Evolutionary conservation across 1,140 invertebrate species (phyloP), one percentile per base, ranked within the genome.

Genomic region (Leucophenga varia): DNA sequence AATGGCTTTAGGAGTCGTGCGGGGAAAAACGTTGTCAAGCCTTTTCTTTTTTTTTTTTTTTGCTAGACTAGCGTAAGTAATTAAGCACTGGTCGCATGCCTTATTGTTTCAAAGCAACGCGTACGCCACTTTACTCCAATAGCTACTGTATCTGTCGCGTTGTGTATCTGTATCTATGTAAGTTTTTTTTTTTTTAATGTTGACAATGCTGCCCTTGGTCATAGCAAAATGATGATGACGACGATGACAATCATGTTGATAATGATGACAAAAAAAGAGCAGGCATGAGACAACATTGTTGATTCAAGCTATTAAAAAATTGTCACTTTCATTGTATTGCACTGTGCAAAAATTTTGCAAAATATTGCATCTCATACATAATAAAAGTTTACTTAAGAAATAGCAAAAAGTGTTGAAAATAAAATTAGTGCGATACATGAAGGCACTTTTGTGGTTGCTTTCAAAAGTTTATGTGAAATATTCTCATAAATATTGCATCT

Each of bases 11-110:
- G n/a, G n/a, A n/a, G 45, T 55, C 52, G 54, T 52, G 53, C 40
- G 42, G 44, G 31, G 47, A 34, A 17, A 45, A 34, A 19, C 53
- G 21, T 30, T 16, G 34, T 25, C 19, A 31, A 20, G 40, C 32
- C 31, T 20, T 25, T 14, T 35, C 38, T 12, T 40, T 13, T 30
- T 39, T 34, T 31, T 40, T 43, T 42, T 30, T 38, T 40, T 25
- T 5, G 22, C 22, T 48, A 41, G 43, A 61, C 54, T 45, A 64
- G 55, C 59, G 57, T 49, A 59, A 64, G 61, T 64, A 64, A 64
- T 64, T 64, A 64, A 64, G 61, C 55, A 10, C 10, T 25, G 22
- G 22, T 25, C 49, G 51, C 54, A 60, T 64, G 61, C 61, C 57
- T 61, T 50, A 25, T 25, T 25, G 22, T 25, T 25, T 25, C 22